Evolutionary conservation across 1,140 invertebrate species (phyloP).

Genomic region (Rhyzopertha dominica): DNA sequence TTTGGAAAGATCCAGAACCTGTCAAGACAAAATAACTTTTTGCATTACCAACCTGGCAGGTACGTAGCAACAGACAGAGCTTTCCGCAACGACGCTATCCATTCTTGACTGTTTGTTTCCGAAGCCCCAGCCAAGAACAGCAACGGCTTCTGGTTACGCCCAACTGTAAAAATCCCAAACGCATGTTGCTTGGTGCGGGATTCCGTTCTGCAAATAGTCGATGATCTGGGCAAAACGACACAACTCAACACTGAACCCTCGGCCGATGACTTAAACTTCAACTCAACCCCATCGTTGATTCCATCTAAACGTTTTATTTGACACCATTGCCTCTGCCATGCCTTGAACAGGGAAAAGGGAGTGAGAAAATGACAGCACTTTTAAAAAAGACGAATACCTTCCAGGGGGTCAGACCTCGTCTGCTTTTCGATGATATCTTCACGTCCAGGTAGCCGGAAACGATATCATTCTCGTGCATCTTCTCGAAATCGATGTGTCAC

Average conservation of each 20-base stretch:
- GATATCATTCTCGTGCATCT: constrained; percentile 26
- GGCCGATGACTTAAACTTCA: constrained; percentile 34
- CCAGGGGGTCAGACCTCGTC: constrained; percentile 39
- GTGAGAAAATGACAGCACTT: constrained; percentile 16
- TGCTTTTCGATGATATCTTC: constrained; percentile 37
- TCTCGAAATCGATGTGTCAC: too few species aligned
- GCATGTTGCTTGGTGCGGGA: constrained; percentile 51
- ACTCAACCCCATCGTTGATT: constrained; percentile 36
- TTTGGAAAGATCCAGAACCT: too few species aligned
- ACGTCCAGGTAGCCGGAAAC: constrained; percentile 39
- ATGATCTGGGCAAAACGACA: constrained; percentile 43
- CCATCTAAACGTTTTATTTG: constrained; percentile 35
- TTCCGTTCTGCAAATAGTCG: constrained; percentile 50
- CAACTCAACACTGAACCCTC: constrained; percentile 32
- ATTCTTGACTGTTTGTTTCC: constrained; percentile 52
- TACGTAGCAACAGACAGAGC: constrained; percentile 44
- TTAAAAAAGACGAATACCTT: too few species aligned
- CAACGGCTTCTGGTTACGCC: constrained; percentile 48
- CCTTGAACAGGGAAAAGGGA: constrained; percentile 18
- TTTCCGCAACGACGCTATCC: constrained; percentile 51
- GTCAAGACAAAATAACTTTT: too few species aligned
- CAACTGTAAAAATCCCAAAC: constrained; percentile 50
- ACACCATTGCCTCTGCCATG: constrained; percentile 42
- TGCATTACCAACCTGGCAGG: constrained; percentile 39
- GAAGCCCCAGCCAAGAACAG: constrained; percentile 50